phyloP scores from a whole-genome alignment of 1,140 invertebrate genomes.

The Akabosia matsudoensis region DNA sequence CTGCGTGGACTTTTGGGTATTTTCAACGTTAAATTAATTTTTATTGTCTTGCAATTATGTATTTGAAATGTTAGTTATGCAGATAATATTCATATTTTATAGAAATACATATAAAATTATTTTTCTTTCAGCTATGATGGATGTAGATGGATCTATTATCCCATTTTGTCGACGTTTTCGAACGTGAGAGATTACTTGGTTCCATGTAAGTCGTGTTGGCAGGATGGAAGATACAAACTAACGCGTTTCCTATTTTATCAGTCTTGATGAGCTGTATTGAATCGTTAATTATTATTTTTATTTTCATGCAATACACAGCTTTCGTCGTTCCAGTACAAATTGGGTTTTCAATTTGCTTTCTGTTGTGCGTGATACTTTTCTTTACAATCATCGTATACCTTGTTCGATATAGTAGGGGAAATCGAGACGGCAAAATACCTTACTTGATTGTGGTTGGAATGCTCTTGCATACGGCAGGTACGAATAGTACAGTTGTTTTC shows the following conservation, averaged over 20 bases:
- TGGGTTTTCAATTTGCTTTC: conserved; percentile 38
- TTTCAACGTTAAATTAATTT: too few relatives aligned
- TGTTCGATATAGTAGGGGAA: conserved; percentile 9
- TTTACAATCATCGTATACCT: conserved; percentile 35
- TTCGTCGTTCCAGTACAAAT: conserved; percentile 45
- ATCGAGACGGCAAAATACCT: conserved; percentile 34
- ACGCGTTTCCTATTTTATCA: conserved; percentile 14
- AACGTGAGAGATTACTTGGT: conserved; percentile 36
- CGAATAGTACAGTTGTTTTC: too few relatives aligned
- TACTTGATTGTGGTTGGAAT: conserved; percentile 38
- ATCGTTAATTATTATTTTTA: neutral
- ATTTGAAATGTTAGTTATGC: neutral
- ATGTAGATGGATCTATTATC: conserved; percentile 43
- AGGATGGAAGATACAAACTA: too few relatives aligned
- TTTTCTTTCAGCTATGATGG: conserved; percentile 29
- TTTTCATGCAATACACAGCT: too few relatives aligned
- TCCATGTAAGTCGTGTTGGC: conserved; percentile 33
- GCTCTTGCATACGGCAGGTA: conserved; percentile 37
- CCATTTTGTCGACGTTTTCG: conserved; percentile 29
- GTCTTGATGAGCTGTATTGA: neutral
- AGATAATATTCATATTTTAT: neutral
- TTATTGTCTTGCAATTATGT: too few relatives aligned
- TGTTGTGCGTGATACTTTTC: conserved; percentile 18
- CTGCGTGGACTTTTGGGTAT: conserved; percentile 14
- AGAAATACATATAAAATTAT: neutral